Conservation (phyloP, 2,888 invertebrate species). For the Drosophila parthenogenetica region DNA sequence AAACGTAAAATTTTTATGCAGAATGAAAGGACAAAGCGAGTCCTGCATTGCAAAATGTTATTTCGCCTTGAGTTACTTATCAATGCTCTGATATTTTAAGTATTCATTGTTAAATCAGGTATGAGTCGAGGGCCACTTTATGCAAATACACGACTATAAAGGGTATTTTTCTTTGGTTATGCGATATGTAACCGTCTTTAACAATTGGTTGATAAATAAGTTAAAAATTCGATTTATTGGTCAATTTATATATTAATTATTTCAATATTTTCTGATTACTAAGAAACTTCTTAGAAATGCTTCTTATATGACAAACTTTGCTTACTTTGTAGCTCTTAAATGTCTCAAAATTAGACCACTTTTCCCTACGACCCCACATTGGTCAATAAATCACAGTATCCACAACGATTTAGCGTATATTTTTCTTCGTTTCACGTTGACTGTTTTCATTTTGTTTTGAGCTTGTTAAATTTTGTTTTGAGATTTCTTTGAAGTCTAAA, state of each 20-base stretch:
- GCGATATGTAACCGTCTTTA: not conserved
- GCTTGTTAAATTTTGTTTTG: conserved; percentile 4
- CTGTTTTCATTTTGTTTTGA: not conserved
- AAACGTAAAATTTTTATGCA: no score
- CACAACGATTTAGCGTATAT: not conserved
- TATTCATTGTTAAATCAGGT: conserved; percentile 2
- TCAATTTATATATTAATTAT: no score
- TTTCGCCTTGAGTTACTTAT: conserved; percentile 20
- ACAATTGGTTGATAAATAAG: no score
- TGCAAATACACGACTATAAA: not conserved
- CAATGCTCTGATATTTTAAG: conserved; percentile 5
- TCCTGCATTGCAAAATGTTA: not conserved
- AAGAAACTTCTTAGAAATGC: no score
- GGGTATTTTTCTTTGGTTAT: not conserved
- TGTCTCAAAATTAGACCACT: no score
- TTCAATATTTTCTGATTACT: no score
- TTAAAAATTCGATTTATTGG: no score
- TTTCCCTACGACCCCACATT: no score
- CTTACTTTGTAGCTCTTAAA: no score
- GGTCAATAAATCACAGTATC: not conserved
- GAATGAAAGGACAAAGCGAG: not conserved
- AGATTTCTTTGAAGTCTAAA: conserved; percentile 22
- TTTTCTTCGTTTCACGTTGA: not conserved
- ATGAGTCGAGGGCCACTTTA: not conserved
- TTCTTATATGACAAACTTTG: no score